Evolutionary conservation across 2,113 vertebrate genomes (phyloP).

Genomic region (cattle (Bos taurus)): ARS-UCD2.0 NC_037350.1:38755001-38755500

Average conservation of each 20-base stretch:
- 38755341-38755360: not conserved
- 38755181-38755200: not conserved
- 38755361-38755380: not conserved
- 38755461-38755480: not conserved
- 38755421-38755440: not conserved
- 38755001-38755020: not conserved
- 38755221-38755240: not conserved
- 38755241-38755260: not conserved
- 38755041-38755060: not conserved
- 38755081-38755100: not conserved
- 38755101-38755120: not conserved
- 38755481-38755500: not conserved
- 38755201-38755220: not conserved
- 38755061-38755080: not conserved
- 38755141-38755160: constrained; percentile 42
- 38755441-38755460: not conserved
- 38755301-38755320: not conserved
- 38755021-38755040: not conserved
- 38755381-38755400: not conserved
- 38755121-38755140: not conserved
- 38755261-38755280: not conserved
- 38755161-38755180: not conserved
- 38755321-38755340: not conserved
- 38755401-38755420: not conserved
- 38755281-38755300: not conserved